Conservation (phyloP, 1,140 invertebrate genomes). For the Cephus cinctus region DNA sequence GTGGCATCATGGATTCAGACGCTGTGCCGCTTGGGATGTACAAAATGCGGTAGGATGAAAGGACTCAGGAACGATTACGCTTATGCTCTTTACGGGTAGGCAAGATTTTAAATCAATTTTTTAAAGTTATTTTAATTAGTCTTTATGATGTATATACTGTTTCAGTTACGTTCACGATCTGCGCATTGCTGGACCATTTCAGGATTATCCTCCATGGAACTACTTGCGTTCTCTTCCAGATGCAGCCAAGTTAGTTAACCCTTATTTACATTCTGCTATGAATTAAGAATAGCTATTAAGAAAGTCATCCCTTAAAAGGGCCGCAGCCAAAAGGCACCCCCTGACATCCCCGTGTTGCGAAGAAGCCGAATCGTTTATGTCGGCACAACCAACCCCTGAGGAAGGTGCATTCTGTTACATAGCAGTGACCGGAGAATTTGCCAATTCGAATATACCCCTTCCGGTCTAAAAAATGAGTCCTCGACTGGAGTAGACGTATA, state of each 20-base stretch:
- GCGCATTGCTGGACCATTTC: constrained; percentile 44
- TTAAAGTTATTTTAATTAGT: no score
- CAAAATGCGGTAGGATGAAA: constrained; percentile 32
- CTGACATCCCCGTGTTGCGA: constrained; percentile 47
- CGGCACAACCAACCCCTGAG: constrained; percentile 44
- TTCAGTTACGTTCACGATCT: constrained; percentile 21
- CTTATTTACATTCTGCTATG: background rate
- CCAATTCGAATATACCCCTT: constrained; percentile 12
- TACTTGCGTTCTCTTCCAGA: constrained; percentile 42
- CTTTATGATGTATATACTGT: background rate
- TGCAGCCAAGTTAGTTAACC: constrained; percentile 39
- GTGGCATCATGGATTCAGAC: constrained; percentile 35
- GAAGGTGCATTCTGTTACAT: constrained; percentile 57
- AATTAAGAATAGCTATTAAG: background rate
- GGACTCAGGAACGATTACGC: constrained; percentile 42
- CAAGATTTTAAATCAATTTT: background rate
- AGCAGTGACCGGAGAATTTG: constrained; percentile 51
- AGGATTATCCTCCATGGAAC: constrained; percentile 44
- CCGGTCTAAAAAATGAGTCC: no score
- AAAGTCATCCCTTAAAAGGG: constrained; percentile 3
- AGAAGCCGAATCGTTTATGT: constrained; percentile 49
- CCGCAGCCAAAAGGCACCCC: constrained; percentile 37
- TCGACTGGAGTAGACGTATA: background rate
- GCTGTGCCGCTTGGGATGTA: constrained; percentile 25
- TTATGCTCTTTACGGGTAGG: constrained; percentile 32